Evolutionary conservation across 2,797 vertebrate species (phyloP).

Genomic region (Esox masquinongy): DNA sequence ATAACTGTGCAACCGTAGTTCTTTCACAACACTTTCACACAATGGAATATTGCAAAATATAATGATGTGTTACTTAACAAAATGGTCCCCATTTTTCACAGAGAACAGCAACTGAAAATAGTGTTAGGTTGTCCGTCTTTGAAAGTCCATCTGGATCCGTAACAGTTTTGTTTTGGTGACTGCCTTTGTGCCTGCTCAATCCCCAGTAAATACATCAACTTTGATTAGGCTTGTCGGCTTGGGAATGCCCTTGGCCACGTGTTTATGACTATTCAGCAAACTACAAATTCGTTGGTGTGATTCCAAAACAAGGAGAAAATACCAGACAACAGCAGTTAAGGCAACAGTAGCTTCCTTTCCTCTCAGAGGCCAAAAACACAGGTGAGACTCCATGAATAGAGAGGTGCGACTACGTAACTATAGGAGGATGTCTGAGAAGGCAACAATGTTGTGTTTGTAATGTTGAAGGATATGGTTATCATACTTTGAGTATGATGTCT

Average conservation of each 20-base stretch:
- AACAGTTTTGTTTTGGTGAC: slow-evolving; percentile 45
- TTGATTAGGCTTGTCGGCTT: slow-evolving; percentile 56
- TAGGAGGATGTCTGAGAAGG: background rate
- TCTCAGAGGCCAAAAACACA: background rate
- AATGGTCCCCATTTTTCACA: slow-evolving; percentile 35
- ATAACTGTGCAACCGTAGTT: too few species aligned
- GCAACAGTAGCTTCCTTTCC: background rate
- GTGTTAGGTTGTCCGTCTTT: slow-evolving; percentile 38
- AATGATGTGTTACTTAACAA: slow-evolving; percentile 31
- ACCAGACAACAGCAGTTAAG: background rate
- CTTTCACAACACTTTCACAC: background rate
- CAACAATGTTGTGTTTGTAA: background rate
- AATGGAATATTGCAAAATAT: slow-evolving; percentile 40
- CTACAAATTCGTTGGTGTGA: slow-evolving; percentile 26
- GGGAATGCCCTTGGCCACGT: slow-evolving; percentile 40
- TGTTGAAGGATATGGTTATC: background rate
- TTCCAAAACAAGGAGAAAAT: slow-evolving; percentile 30
- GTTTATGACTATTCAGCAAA: slow-evolving; percentile 53
- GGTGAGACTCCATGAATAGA: background rate
- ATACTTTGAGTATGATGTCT: background rate
- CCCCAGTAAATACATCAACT: slow-evolving; percentile 49
- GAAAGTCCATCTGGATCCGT: slow-evolving; percentile 48
- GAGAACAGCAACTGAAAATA: slow-evolving; percentile 42
- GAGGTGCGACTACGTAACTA: background rate
- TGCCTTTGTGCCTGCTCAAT: slow-evolving; percentile 21